phyloP scores from a whole-genome alignment of 2,113 vertebrate genomes.

The Forbesichthys agassizii region DNA sequence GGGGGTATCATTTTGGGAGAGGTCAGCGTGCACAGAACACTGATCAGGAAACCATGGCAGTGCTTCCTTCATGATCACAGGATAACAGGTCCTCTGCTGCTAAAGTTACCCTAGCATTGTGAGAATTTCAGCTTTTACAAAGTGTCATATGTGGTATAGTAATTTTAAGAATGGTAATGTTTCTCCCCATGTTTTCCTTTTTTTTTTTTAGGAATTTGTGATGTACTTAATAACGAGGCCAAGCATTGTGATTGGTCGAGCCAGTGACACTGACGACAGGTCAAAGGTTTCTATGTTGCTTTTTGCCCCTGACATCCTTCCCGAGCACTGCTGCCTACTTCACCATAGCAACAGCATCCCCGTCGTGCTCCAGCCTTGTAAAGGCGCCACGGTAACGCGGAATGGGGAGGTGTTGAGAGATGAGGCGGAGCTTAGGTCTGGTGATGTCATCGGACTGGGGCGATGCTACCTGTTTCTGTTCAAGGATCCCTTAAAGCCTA shows the following conservation, averaged over 20 bases:
- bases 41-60: too few relatives aligned
- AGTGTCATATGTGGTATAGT: not conserved
- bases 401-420: constrained; percentile 65
- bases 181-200: not conserved
- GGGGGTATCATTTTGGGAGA: too few relatives aligned
- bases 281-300: constrained; percentile 59
- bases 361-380: constrained; percentile 56
- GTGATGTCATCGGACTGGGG: constrained; percentile 77
- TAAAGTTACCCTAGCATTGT: not conserved
- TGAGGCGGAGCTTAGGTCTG: constrained; percentile 63
- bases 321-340: constrained; percentile 70
- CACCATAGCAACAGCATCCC: constrained; percentile 27
- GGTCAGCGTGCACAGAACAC: too few relatives aligned
- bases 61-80: too few relatives aligned
- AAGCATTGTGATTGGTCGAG: constrained; percentile 63
- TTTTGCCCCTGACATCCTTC: constrained; percentile 68
- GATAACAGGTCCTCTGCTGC: not conserved
- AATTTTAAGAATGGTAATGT: not conserved
- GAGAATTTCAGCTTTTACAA: not conserved
- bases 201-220: constrained; percentile 74
- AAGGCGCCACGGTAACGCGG: constrained; percentile 56
- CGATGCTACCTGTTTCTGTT: constrained; percentile 78
- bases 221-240: constrained; percentile 70
- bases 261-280: constrained; percentile 22
- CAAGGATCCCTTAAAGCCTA: constrained; percentile 68